Percentiles rank a stretch among this genome's conserved stretches.
These are phyloP conservation scores for Neodiprion virginianus DNA, from an alignment of 1,140 invertebrate species.

Conservation along the genomic window DNA sequence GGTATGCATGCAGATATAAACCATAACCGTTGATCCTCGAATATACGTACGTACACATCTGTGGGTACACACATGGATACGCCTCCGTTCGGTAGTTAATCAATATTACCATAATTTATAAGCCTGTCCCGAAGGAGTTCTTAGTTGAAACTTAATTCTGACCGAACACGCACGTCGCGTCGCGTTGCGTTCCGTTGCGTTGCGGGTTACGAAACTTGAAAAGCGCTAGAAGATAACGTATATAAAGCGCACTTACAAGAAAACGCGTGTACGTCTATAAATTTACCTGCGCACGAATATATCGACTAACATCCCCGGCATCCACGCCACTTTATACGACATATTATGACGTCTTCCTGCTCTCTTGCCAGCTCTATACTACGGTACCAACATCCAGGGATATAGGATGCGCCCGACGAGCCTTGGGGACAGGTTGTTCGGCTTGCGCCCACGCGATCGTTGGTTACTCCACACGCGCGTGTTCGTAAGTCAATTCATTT, in stretches of 20 bases:
- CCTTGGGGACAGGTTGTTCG: not conserved
- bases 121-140: not conserved
- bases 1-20: no score
- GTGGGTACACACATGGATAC: no score
- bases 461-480: not conserved
- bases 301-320: not conserved
- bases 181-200: no score
- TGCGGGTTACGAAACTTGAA: not conserved
- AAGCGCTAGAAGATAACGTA: not conserved
- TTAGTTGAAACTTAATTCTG: conserved; percentile 7
- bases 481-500: not conserved
- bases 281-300: not conserved
- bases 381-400: not conserved
- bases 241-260: not conserved
- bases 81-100: not conserved
- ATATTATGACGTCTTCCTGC: not conserved
- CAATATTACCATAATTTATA: not conserved
- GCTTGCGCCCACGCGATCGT: not conserved
- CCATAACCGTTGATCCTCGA: no score
- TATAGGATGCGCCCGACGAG: not conserved
- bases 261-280: not conserved
- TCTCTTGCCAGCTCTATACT: not conserved
- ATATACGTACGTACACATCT: no score
- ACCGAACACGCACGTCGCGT: not conserved
- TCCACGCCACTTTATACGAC: no score